These are phyloP conservation scores for Drosophila lacteicornis DNA, from an alignment of 1,140 invertebrate genomes.

Conservation along the genomic window DNA sequence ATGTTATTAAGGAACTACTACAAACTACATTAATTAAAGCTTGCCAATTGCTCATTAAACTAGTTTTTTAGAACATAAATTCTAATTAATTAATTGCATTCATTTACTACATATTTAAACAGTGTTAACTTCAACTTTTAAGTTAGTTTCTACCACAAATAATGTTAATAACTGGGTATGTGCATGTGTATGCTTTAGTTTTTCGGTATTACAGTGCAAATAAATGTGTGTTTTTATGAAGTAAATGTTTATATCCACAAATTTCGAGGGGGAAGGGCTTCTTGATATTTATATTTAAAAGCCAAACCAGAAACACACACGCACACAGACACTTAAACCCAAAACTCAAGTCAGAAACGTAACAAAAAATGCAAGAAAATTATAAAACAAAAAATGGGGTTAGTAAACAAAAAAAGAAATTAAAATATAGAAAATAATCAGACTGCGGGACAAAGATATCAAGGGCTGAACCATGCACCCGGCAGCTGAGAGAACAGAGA, in stretches of 20 bases:
- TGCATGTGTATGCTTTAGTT: conserved; percentile 23
- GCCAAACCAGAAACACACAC: conserved; percentile 40
- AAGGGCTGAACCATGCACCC: conserved; percentile 18
- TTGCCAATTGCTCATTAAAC: background rate
- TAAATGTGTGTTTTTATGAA: conserved; percentile 36
- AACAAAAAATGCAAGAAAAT: conserved; percentile 26
- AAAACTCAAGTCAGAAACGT: conserved; percentile 29
- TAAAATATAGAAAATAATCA: conserved; percentile 26
- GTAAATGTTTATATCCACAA: conserved; percentile 28
- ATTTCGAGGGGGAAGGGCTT: background rate
- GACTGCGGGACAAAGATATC: conserved; percentile 27
- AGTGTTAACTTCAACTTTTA: conserved; percentile 4
- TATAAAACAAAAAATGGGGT: conserved; percentile 20
- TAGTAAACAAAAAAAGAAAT: conserved; percentile 21
- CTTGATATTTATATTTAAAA: background rate
- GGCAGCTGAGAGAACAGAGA: conserved; percentile 36
- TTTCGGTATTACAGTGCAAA: conserved; percentile 19
- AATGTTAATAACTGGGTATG: conserved; percentile 13
- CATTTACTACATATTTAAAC: conserved; percentile 6
- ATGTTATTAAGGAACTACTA: background rate
- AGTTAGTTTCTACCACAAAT: conserved; percentile 19
- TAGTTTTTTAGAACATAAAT: background rate
- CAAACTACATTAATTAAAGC: conserved; percentile 10
- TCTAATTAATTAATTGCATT: background rate
- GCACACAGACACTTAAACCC: conserved; percentile 40